Evolutionary conservation across 2,888 invertebrate genomes (phyloP), one percentile per base, ranked within the genome.

Genomic region (Chouioia cunea): DNA sequence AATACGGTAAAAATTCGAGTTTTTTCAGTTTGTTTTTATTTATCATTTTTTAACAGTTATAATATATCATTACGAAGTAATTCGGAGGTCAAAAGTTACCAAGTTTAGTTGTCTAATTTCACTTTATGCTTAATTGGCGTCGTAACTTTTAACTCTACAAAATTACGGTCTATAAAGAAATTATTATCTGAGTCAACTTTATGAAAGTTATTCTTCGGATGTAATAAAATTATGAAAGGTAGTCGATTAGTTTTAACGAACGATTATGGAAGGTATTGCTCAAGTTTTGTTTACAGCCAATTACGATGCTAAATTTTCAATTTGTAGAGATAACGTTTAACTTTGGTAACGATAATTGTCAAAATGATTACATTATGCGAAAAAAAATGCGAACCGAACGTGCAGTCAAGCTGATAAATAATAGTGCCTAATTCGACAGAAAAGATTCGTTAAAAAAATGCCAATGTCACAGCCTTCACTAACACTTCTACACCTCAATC

Each of bases 101-200:
- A 44, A n/a, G 36, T 36, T 50, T 15, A 23, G 22, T 23, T 2
- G 52, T 52, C 53, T 63, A 46, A 63, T 46, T 63, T 54, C 46
- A 44, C 12, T 53, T 64, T 16, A 12, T 46, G 10, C 46, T 46
- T 46, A 64, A 64, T 64, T 64, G 46, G 27, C 10, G 14, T 14
- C 62, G 15, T 53, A 64, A 64, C 43, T 62, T 52, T 22, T 20
- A n/a, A 2, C 53, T 20, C 10, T 53, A 15, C 22, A 52, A 46
- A 18, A 44, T 53, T 43, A 43, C n/a, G 22, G 44, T 44, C 16
- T 20, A 44, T 44, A 22, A 63, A 53, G 27, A 27, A 27, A 27
- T 27, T 6, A 27, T 27, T 27, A 27, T 27, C 27, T 27, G 27
- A 27, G 4, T 27, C 6, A 27, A 27, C 27, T 27, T n/a, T n/a